Conservation (phyloP, 2,113 vertebrate species). For the Tinamus guttatus region DNA sequence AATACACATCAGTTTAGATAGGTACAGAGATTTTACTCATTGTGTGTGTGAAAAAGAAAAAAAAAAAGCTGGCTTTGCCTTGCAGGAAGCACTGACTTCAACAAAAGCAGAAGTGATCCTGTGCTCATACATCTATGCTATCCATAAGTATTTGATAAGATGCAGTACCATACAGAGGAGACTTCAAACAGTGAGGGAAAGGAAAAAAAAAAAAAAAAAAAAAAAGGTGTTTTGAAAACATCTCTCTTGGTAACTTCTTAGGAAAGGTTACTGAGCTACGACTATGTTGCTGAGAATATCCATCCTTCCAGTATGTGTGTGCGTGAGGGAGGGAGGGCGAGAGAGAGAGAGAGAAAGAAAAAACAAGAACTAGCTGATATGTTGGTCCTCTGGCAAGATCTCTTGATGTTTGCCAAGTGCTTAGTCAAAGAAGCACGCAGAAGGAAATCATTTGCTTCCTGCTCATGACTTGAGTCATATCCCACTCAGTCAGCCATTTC, state of each 20-base stretch:
- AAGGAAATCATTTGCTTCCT: conserved; percentile 34
- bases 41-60: not conserved
- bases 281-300: not conserved
- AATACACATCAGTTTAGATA: not conserved
- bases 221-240: not conserved
- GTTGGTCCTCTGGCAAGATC: not conserved
- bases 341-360: not conserved
- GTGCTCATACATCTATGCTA: not conserved
- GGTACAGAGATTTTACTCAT: not conserved
- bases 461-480: conserved; percentile 27
- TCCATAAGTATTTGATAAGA: not conserved
- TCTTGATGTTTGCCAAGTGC: not conserved
- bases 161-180: not conserved
- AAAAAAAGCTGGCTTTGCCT: not conserved
- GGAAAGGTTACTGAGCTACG: not conserved
- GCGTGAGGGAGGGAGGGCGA: not conserved
- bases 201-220: too few relatives aligned
- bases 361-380: not conserved
- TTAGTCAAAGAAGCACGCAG: conserved; percentile 32
- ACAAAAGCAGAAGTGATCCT: not conserved
- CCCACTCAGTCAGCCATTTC: conserved; percentile 52
- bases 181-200: not conserved
- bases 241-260: not conserved
- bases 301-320: not conserved
- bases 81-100: not conserved